Conservation (phyloP, 2,113 vertebrate genomes). For the Agapornis roseicollis region DNA sequence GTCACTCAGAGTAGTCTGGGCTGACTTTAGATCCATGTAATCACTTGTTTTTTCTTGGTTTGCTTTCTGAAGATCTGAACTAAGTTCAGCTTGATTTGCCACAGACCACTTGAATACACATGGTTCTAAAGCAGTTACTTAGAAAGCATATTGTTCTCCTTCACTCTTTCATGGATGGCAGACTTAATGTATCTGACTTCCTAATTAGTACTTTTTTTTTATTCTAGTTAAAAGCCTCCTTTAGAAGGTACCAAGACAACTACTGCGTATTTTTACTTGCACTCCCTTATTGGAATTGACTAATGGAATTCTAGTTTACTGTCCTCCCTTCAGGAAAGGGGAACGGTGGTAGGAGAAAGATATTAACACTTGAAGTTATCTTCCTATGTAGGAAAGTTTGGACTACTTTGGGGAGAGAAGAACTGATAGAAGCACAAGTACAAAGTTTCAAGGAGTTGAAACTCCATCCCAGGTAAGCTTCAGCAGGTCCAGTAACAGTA, state of each 20-base stretch:
- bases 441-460: constrained; percentile 94
- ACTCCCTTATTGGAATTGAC: neutral
- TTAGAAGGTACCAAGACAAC: neutral
- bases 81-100: neutral
- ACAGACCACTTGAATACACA: neutral
- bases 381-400: constrained; percentile 82
- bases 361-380: neutral
- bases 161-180: neutral
- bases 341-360: neutral
- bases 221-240: neutral
- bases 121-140: neutral
- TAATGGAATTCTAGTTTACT: neutral
- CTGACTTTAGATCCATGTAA: neutral
- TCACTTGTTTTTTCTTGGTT: neutral
- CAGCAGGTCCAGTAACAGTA: neutral
- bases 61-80: neutral
- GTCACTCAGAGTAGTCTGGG: neutral
- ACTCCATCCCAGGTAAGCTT: constrained; percentile 91
- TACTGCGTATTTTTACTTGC: neutral
- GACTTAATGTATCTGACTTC: neutral
- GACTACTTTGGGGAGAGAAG: constrained; percentile 90
- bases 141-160: neutral
- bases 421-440: constrained; percentile 87
- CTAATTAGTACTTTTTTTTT: neutral
- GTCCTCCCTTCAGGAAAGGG: fast-evolving